Base-by-base conservation (phyloP, 2,113 vertebrate species). In the Sceloporus tristichus region DNA sequence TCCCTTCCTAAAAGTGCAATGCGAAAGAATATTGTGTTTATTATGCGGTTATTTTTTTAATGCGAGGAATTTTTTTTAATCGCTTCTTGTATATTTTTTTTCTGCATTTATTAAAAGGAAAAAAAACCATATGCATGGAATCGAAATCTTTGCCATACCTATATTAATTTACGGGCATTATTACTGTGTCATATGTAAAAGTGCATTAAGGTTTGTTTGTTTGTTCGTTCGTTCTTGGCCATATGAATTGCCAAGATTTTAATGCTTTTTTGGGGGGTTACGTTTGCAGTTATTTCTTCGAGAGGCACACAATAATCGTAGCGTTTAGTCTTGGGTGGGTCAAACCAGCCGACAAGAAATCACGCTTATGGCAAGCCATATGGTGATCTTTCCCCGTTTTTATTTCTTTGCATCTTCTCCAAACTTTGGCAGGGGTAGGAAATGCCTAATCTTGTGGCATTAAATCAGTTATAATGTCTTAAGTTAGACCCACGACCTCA, bases 161-260 rank as follows among this genome's bases (percentile, higher is more conserved):
- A 97, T 97, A 97, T 96, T 98, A 97, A 96, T 96, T 98, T 97
- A 97, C 94, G 98, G 98, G 98, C 98, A 99, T 98, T 99, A 98
- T 97, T 97, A 96, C 96, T 97, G 96, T 97, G 96, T 97, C 97
- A 94, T 97, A 96, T 97, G 94, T 97, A 96, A 96, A 97, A 96
- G 96, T 79, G n/a, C 85, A 56, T 86, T 68, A 86, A 78, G 96
- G 97, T 94, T 86, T 93, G 93, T 96, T 97, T 56, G 14, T 79
- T 59, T 71, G 9, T 71, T 71, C 11, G 27, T 71, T 9, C 38
- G 5, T 94, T 95, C 94, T 94, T 90, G 89, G 95, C 96, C 92
- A 96, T 96, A 95, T 97, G 95, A 97, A 56, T 97, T 95, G 97
- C 96, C 95, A 94, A 90, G 96, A 95, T 88, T 91, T 95, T 93